These are phyloP conservation scores for Sphenodon punctatus DNA, from an alignment of 2,797 vertebrate species.

Conservation along the genomic window DNA sequence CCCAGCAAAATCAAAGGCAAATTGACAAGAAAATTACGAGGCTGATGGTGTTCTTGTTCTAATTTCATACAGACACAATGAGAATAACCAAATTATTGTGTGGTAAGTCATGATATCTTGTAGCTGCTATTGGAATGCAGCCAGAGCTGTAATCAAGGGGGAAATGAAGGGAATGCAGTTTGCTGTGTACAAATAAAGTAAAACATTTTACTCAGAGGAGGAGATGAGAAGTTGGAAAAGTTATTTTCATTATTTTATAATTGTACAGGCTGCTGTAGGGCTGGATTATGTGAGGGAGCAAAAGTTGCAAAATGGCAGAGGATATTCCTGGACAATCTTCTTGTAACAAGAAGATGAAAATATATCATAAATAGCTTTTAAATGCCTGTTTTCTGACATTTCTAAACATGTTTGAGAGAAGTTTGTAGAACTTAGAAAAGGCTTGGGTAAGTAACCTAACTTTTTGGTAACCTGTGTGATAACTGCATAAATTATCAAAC, in stretches of 20 bases:
- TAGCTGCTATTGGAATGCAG: constrained; percentile 5
- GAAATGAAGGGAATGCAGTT: background rate
- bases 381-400: too few species aligned
- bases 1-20: background rate
- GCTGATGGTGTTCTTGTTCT: background rate
- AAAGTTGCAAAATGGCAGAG: background rate
- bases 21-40: background rate
- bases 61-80: constrained; percentile 14
- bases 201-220: constrained; percentile 18
- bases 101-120: constrained; percentile 8
- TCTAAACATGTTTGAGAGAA: too few species aligned
- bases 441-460: too few species aligned
- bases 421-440: too few species aligned
- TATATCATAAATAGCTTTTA: too few species aligned
- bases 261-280: background rate
- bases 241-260: background rate
- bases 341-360: too few species aligned
- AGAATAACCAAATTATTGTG: constrained; percentile 15
- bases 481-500: too few species aligned
- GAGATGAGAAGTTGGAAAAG: background rate
- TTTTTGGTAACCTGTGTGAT: too few species aligned
- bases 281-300: too few species aligned
- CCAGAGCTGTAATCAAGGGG: background rate
- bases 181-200: constrained; percentile 42
- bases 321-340: background rate